phyloP scores from a whole-genome alignment of 2,113 vertebrate genomes.

The Toxotes chatareus region DNA sequence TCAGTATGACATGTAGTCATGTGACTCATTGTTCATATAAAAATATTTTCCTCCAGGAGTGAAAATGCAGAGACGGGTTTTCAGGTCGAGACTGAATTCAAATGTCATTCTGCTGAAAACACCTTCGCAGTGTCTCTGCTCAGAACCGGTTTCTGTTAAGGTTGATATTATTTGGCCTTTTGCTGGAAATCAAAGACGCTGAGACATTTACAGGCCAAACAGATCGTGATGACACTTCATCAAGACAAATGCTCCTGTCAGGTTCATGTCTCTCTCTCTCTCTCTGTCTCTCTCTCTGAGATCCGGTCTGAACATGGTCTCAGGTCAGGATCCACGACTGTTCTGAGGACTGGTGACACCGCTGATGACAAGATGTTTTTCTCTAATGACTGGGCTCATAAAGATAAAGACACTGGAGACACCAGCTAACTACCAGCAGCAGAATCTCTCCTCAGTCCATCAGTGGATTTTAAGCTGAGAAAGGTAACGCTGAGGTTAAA shows the following conservation, averaged over 20 bases:
- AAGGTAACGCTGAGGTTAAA: slow-evolving; percentile 1
- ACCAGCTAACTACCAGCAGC: slow-evolving; percentile 8
- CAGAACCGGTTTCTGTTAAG: no score
- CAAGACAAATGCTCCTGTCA: background rate
- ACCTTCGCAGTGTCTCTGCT: no score
- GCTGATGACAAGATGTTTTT: background rate
- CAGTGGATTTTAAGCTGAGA: background rate
- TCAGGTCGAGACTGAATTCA: no score
- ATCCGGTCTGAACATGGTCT: background rate
- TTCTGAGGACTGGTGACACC: background rate
- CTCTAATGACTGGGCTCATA: background rate
- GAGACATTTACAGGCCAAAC: background rate
- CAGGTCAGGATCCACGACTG: background rate
- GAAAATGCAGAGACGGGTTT: no score
- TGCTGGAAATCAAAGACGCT: no score
- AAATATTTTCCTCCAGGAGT: no score
- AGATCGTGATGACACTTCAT: background rate
- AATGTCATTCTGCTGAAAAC: no score
- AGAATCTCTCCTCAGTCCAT: background rate
- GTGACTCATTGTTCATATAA: no score
- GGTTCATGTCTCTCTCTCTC: no score
- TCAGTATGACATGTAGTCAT: no score
- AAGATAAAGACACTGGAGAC: background rate
- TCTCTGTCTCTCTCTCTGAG: background rate
- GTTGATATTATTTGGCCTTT: no score